Base-by-base conservation (phyloP, 92 coral and sea anemone species). In the Palythoa caribaeorum region DNA sequence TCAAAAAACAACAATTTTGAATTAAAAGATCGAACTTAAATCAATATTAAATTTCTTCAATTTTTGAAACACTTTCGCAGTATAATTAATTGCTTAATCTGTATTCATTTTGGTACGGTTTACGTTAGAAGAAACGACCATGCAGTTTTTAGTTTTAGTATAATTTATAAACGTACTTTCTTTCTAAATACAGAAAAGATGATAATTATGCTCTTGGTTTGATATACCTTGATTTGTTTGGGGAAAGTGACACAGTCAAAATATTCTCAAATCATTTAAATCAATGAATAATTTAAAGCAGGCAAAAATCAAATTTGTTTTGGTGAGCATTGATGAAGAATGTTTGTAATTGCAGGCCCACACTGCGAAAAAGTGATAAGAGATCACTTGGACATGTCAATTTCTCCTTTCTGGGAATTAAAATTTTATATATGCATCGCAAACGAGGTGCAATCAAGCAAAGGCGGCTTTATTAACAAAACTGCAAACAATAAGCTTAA, bases 401-500 rank as follows among this genome's bases (percentile, higher is more conserved):
- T 48, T 81, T 66, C 59, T 21, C 62, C 76, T 65, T 81, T 66
- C 85, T 38, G 15, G 85, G 76, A 81, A 81, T 81, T 81, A 81
- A 65, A 66, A 81, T 63, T 81, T 66, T 74, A 81, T 63, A 66
- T 63, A 81, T 81, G 86, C 66, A 55, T 66, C 76, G 21, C 40
- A 6, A 81, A 38, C 57, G 53, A 51, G 75, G 48, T 8, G 86
- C 86, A 81, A 81, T 81, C 76, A 81, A 81, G 44, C 86, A 81
- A 66, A 35, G 76, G 4, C 59, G 86, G 86, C 63, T 38, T 81
- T 81, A 81, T 81, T 81, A 63, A 66, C 76, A 63, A 40, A 19
- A 66, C 53, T 68, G 53, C 86, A 81, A 81, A 81, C 86, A 81
- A 81, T 81, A 76, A 86, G 76, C 62, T 74, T 76, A 76, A 57